Percentiles rank a stretch among this genome's conserved stretches.
Evolutionary conservation across 2,113 vertebrate genomes (phyloP).

Genomic region (Sporophila hypoxantha): DNA sequence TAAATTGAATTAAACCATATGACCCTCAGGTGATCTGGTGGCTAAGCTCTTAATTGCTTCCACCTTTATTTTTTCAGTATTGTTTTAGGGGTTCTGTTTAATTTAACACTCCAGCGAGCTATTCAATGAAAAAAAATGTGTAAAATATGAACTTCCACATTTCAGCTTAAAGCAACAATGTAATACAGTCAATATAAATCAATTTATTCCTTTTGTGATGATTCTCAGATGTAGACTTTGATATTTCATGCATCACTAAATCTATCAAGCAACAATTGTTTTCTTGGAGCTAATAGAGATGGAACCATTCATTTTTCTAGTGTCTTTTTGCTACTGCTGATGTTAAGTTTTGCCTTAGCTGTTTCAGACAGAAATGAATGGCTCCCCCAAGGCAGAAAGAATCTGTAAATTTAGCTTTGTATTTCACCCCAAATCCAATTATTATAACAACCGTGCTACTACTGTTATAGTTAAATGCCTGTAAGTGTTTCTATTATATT

Average conservation of each 20-base stretch:
- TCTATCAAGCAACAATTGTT: conserved; percentile 19
- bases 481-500: conserved; percentile 19
- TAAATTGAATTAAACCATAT: not conserved
- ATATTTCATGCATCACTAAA: conserved; percentile 40
- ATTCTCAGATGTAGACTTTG: not conserved
- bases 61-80: conserved; percentile 27
- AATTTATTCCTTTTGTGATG: conserved; percentile 7
- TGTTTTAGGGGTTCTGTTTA: conserved; percentile 55
- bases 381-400: conserved; percentile 35
- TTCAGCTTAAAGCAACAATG: conserved; percentile 47
- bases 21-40: not conserved
- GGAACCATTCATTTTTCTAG: conserved; percentile 5
- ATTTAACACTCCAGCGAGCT: conserved; percentile 63
- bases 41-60: conserved; percentile 36
- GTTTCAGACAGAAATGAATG: conserved; percentile 50
- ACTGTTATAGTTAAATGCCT: conserved; percentile 14
- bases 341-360: conserved; percentile 7
- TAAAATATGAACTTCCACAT: not conserved
- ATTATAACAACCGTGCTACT: conserved; percentile 24
- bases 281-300: conserved; percentile 1
- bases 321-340: not conserved
- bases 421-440: conserved; percentile 58
- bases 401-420: conserved; percentile 46
- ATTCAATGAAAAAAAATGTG: not conserved
- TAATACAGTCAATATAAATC: conserved; percentile 38